Conservation (phyloP, 2,113 vertebrate genomes). For the Microtus ochrogaster region DNA sequence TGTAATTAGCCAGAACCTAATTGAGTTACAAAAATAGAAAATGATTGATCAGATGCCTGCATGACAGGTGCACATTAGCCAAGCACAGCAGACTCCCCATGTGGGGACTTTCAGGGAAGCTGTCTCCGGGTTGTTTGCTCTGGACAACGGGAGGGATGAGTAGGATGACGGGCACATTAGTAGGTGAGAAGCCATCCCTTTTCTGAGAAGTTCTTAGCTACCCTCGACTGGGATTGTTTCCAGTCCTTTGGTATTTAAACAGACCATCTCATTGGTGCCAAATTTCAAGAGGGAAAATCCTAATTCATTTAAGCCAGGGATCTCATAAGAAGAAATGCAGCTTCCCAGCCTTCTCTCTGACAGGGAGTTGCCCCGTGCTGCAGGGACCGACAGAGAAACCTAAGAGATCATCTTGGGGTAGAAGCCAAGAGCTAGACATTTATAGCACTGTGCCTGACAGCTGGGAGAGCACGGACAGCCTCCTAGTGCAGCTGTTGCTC, state of each 20-base stretch:
- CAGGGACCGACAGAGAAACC: not conserved
- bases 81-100: not conserved
- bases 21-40: conserved; percentile 62
- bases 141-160: not conserved
- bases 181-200: not conserved
- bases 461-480: not conserved
- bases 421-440: not conserved
- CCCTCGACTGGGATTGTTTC: not conserved
- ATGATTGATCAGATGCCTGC: not conserved
- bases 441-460: not conserved
- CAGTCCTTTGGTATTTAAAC: not conserved
- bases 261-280: not conserved
- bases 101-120: not conserved
- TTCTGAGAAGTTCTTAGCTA: not conserved
- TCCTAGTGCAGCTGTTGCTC: not conserved
- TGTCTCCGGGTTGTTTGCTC: not conserved
- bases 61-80: not conserved
- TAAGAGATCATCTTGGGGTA: not conserved
- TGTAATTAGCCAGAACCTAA: conserved; percentile 54
- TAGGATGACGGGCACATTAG: not conserved
- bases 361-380: not conserved
- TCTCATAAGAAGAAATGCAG: not conserved
- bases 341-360: not conserved
- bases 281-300: not conserved
- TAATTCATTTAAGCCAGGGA: not conserved